These are phyloP conservation scores for Schizaphis graminum DNA, from an alignment of 2,888 invertebrate species.

Conservation along the genomic window DNA sequence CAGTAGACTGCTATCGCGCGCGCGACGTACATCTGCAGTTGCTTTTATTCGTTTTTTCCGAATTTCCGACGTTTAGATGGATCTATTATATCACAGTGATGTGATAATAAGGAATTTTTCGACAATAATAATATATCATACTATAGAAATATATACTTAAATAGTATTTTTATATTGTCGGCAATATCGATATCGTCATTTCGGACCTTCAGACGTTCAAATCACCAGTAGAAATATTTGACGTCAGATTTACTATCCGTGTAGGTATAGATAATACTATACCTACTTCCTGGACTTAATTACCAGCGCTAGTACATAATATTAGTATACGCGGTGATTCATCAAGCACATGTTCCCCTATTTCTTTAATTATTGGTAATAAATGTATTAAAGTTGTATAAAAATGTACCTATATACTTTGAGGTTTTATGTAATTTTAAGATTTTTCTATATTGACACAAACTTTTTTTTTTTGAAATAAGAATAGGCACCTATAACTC, in stretches of 20 bases:
- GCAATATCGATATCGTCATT: not conserved
- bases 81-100: not conserved
- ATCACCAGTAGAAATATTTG: not conserved
- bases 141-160: not conserved
- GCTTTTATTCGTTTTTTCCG: not conserved
- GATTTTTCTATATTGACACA: not conserved
- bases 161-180: not conserved
- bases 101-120: not conserved
- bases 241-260: not conserved
- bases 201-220: not conserved
- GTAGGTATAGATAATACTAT: no score
- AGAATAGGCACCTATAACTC: no score
- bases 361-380: not conserved
- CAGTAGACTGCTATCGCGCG: not conserved
- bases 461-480: not conserved
- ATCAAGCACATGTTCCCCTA: not conserved
- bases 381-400: not conserved
- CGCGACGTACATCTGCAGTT: not conserved
- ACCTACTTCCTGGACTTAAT: not conserved
- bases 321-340: not conserved
- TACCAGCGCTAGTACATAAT: not conserved
- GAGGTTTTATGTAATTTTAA: not conserved
- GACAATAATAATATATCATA: not conserved
- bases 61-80: not conserved
- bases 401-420: not conserved